Conservation (phyloP, 1,140 invertebrate species). For the Vanessa atalanta region DNA sequence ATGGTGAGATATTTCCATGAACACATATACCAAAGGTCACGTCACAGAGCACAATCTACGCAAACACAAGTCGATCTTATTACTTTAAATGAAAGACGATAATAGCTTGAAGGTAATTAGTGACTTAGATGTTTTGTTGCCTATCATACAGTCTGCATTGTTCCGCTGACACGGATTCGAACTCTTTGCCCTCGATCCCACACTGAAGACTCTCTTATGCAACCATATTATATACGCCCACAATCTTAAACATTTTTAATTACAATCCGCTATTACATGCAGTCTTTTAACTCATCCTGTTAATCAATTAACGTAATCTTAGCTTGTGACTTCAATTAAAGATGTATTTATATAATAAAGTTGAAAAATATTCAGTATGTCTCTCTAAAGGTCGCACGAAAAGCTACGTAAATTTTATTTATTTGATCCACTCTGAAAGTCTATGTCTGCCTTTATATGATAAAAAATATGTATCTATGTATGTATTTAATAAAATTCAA, state of each 20-base stretch:
- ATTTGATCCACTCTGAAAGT: too few relatives aligned
- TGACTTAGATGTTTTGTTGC: slow-evolving; percentile 19
- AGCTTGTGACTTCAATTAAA: neutral
- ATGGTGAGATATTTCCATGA: slow-evolving; percentile 4
- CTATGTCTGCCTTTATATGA: too few relatives aligned
- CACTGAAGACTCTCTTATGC: slow-evolving; percentile 57
- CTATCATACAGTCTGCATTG: slow-evolving; percentile 39
- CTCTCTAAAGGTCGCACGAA: too few relatives aligned
- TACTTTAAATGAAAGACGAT: neutral
- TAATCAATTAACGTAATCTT: slow-evolving; percentile 2
- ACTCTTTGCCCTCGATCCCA: slow-evolving; percentile 58
- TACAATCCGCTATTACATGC: slow-evolving; percentile 7
- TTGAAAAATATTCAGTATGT: neutral
- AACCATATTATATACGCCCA: slow-evolving; percentile 47
- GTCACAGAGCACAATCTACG: neutral
- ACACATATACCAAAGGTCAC: neutral
- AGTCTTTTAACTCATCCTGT: neutral
- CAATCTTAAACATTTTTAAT: slow-evolving; percentile 45
- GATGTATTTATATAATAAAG: neutral
- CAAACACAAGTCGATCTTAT: slow-evolving; percentile 3
- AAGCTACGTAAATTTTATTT: too few relatives aligned
- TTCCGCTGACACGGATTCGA: slow-evolving; percentile 58
- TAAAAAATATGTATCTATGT: too few relatives aligned
- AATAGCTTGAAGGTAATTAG: slow-evolving; percentile 13
- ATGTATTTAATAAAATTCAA: too few relatives aligned